Percentiles rank a stretch among this genome's conserved stretches.
These are phyloP conservation scores for Ataeniobius toweri DNA, from an alignment of 2,797 vertebrate species.

Conservation along the genomic window DNA sequence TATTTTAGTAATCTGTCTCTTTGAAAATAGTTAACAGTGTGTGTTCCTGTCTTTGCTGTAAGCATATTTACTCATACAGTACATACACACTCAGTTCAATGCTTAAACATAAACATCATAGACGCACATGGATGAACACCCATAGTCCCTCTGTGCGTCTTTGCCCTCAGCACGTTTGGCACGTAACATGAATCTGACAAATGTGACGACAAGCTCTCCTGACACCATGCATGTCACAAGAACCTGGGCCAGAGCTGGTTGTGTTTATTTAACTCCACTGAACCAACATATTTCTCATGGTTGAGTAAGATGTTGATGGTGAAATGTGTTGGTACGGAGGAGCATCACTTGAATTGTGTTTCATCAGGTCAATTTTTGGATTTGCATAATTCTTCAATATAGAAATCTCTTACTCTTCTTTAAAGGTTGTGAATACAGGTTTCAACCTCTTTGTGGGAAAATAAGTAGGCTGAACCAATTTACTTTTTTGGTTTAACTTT, in stretches of 20 bases:
- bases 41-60: slow-evolving; percentile 55
- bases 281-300: not conserved
- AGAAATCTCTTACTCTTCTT: not conserved
- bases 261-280: not conserved
- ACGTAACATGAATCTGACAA: slow-evolving; percentile 33
- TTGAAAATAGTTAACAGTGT: slow-evolving; percentile 47
- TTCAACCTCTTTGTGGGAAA: not conserved
- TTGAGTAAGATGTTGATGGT: not conserved
- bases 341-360: not conserved
- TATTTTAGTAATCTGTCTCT: slow-evolving; percentile 30
- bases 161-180: slow-evolving; percentile 49
- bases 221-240: slow-evolving; percentile 13
- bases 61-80: slow-evolving; percentile 53
- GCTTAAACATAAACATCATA: slow-evolving; percentile 33
- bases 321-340: not conserved
- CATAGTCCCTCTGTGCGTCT: slow-evolving; percentile 31
- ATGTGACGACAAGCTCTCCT: slow-evolving; percentile 32
- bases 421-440: not conserved
- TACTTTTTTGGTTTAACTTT: not conserved
- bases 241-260: not conserved
- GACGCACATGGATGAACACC: slow-evolving; percentile 28
- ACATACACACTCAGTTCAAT: slow-evolving; percentile 28
- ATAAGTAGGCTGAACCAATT: not conserved
- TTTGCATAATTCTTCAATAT: not conserved
- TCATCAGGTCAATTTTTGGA: not conserved